Evolutionary conservation across 2,113 vertebrate genomes (phyloP), one percentile per base, ranked within the genome.

Genomic region (Antechinus flavipes): DNA sequence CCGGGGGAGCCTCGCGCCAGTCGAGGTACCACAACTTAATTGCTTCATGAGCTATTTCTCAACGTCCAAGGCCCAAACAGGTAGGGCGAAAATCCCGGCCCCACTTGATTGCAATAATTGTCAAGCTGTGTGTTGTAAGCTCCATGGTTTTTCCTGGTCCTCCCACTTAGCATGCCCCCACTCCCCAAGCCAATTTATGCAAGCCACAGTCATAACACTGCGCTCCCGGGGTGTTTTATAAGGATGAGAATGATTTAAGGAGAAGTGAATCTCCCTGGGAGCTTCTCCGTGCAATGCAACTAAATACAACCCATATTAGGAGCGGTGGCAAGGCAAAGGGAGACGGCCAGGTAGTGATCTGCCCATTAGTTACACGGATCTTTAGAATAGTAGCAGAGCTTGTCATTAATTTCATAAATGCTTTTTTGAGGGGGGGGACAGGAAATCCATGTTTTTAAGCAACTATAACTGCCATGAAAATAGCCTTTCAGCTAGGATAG

Each of bases 401-500:
- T 97, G 92, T 98, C 97, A 96, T 98, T 97, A 97, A 98, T 98
- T 98, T 98, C 97, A 98, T 92, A 98, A 97, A 98, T 97, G 97
- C 98, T 98, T 97, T 92, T 98, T 98, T 96, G 95, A 96, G 95
- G 96, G 90, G 96, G 91, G 90, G 58, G 97, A 95, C 90, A 90
- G 12, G n/a, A 90, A 90, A 98, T 97, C 98, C 97, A 97, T 98
- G 98, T 98, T 97, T 98, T 98, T 97, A 98, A 98, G 95, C 98
- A 98, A 98, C 96, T 94, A 92, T 98, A 98, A 98, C 96, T 97
- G 98, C 97, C 97, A 97, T 97, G 91, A 98, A 98, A 98, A 96
- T 95, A 98, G 98, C 95, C 96, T 98, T 98, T 98, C 97, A 97
- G 97, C 98, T 98, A 98, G 98, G 97, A 97, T 96, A 98, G 97